Percentiles rank a stretch among this genome's conserved stretches.
Conservation (phyloP, 2,113 vertebrate genomes). For the Delphinus delphis region DNA sequence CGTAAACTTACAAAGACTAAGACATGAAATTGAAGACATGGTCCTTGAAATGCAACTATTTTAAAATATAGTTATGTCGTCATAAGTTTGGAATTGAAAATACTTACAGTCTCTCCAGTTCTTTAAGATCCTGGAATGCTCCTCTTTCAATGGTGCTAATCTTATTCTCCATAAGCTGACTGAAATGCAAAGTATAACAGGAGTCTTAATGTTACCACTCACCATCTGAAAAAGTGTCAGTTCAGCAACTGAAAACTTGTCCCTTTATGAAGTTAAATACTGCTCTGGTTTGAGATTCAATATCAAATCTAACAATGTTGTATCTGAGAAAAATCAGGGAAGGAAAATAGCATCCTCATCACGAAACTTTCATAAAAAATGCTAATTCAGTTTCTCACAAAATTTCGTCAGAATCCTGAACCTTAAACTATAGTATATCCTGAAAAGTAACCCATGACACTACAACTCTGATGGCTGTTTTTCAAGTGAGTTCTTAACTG, state of each 20-base stretch:
- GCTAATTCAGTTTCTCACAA: conserved; percentile 23
- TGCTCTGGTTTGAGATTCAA: conserved; percentile 41
- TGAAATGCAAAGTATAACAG: conserved; percentile 83
- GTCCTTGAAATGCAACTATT: conserved; percentile 37
- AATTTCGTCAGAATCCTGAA: conserved; percentile 19
- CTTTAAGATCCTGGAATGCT: conserved; percentile 98
- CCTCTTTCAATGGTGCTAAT: conserved; percentile 97
- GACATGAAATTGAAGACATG: background rate
- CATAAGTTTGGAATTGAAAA: conserved; percentile 68
- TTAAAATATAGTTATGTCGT: conserved; percentile 2
- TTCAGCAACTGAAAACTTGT: conserved; percentile 48
- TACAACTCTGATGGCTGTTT: background rate
- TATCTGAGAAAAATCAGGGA: background rate
- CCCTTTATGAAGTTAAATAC: conserved; percentile 46
- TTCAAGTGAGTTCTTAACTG: background rate
- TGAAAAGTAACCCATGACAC: background rate
- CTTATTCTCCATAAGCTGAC: conserved; percentile 99
- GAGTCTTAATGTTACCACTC: conserved; percentile 61
- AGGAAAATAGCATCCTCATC: background rate
- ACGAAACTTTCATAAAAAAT: conserved; percentile 48
- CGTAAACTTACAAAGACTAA: background rate
- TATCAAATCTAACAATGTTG: conserved; percentile 60
- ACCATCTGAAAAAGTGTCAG: conserved; percentile 55
- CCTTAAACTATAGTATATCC: background rate
- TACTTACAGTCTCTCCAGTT: conserved; percentile 98